Base-by-base conservation (phyloP, 53 echinoderm and acorn worm genomes). In the Mesocentrotus franciscanus region DNA sequence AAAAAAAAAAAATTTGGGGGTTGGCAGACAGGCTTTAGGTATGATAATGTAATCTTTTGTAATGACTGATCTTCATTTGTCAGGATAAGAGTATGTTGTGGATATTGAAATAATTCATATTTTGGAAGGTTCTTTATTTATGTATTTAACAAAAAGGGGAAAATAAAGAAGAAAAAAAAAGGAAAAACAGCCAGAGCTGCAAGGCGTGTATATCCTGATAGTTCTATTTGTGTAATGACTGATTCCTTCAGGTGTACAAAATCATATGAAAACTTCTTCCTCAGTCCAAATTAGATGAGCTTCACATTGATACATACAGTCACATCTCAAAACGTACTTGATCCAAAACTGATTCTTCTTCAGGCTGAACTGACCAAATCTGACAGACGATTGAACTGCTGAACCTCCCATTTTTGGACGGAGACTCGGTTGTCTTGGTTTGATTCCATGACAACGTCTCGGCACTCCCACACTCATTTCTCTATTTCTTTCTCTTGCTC, bases 301-400 rank as follows among this genome's bases (percentile, higher is more conserved):
- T 39, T 81, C 1, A 81, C 42, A 42, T 17, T 36, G 42, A 18
- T 5, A 36, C 81, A 39, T 2, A 7, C 35, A 79, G 18, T 72
- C 72, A 27, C 72, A 17, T 26, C n/a, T 4, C 10, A 27, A 72
- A 26, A 27, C 62, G 1, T 18, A 62, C 18, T 16, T 18, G 72
- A 72, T 72, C n/a, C 18, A 27, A 72, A 26, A 72, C n/a, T 26
- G 81, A 81, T 18, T 81, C 39, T 20, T 17, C 81, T 79, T 18
- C 39, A 39, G 20, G 39, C 79, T 39, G 17, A 20, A 33, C 79
- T 79, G 16, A 79, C 79, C 15, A 18, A 79, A 85, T 11, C 56
- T 58, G 27, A 27, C 87, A 87, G 87, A 87, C 87, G n/a, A 58
- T 87, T 87, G 87, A 87, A 87, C 87, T 87, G 58, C 87, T 87